Conservation (phyloP, 1,140 invertebrate species). For the Pseudomyrmex dendroicus region DNA sequence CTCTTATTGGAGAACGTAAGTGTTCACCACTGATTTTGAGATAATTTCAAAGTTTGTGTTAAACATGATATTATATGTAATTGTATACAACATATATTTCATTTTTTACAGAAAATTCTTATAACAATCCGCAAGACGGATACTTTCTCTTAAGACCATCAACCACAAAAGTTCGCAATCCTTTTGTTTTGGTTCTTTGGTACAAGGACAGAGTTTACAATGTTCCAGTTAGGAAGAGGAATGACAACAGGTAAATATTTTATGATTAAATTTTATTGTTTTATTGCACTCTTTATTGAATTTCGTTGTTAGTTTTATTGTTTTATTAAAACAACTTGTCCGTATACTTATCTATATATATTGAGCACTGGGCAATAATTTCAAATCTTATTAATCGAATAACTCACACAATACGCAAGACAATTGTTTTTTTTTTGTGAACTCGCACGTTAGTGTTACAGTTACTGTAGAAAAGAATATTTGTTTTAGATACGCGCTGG, state of each 20-base stretch:
- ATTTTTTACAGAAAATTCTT: conserved; percentile 74
- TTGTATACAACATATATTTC: neutral
- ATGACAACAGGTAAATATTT: conserved; percentile 78
- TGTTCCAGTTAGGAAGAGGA: conserved; percentile 81
- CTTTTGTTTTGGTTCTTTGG: conserved; percentile 81
- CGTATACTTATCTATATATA: neutral
- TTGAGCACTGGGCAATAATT: conserved; percentile 12
- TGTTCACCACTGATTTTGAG: too few species aligned
- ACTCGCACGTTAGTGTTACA: neutral
- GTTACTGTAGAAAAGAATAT: neutral
- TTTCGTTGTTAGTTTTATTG: neutral
- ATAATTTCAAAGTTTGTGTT: too few species aligned
- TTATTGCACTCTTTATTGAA: neutral
- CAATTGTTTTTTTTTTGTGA: too few species aligned
- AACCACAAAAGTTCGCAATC: conserved; percentile 79
- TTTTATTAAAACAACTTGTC: conserved; percentile 8
- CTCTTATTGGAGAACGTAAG: conserved; percentile 80
- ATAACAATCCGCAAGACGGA: conserved; percentile 77
- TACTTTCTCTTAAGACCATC: conserved; percentile 83
- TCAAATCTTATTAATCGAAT: neutral
- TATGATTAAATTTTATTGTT: neutral
- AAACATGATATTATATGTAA: neutral
- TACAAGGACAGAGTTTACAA: conserved; percentile 82
- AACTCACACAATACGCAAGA: too few species aligned
- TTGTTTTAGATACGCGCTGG: conserved; percentile 79